Conservation (phyloP, 2,888 invertebrate species). For the Drosophila aldrichi region DNA sequence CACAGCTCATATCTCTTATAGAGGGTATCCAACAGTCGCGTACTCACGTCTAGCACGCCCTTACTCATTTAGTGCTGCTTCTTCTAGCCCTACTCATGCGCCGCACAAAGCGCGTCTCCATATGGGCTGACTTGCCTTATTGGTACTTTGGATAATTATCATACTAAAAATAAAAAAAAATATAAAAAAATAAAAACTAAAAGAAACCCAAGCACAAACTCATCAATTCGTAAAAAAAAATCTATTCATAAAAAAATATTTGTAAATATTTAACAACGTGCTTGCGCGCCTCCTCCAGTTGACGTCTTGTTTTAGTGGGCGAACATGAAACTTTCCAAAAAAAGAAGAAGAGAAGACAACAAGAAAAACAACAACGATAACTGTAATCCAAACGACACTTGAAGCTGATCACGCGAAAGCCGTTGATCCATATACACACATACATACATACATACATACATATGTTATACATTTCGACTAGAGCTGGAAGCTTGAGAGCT, state of each 20-base stretch:
- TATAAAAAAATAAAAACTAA: conserved; percentile 17
- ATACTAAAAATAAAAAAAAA: conserved; percentile 56
- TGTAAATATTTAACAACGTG: conserved; percentile 22
- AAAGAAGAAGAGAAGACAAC: neutral
- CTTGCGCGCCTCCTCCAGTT: conserved; percentile 32
- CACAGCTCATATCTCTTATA: too few relatives aligned
- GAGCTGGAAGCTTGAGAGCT: neutral
- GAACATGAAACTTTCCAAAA: conserved; percentile 53
- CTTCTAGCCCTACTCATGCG: conserved; percentile 52
- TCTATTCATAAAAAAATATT: conserved; percentile 38
- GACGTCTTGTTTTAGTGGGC: conserved; percentile 39
- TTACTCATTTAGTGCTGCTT: conserved; percentile 3
- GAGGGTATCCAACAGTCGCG: neutral
- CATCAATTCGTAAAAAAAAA: conserved; percentile 43
- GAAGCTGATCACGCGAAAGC: conserved; percentile 25
- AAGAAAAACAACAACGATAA: neutral
- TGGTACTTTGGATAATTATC: conserved; percentile 73
- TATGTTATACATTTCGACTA: neutral
- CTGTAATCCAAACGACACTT: conserved; percentile 25
- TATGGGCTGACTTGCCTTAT: conserved; percentile 67
- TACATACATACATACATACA: neutral
- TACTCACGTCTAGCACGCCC: neutral
- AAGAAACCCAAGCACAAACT: conserved; percentile 15
- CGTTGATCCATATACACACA: conserved; percentile 8
- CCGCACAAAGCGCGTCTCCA: conserved; percentile 46